A percentile compares a stretch with the other conserved stretches of the same genome.
These are phyloP conservation scores for Pseudochirops corinnae DNA, from an alignment of 2,797 vertebrate genomes.

Conservation along the genomic window DNA sequence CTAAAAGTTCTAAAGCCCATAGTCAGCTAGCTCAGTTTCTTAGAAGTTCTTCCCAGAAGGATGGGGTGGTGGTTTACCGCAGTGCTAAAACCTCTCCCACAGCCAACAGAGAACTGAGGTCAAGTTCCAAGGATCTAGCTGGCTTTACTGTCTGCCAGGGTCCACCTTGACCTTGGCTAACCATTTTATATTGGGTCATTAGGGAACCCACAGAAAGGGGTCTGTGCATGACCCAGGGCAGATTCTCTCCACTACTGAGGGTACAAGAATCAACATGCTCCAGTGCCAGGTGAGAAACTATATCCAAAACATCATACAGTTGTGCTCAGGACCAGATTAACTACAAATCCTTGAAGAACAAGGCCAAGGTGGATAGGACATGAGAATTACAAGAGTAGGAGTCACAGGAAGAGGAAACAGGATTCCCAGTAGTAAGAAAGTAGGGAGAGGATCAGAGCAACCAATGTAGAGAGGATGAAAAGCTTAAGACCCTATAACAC, in stretches of 20 bases:
- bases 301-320: rapidly evolving
- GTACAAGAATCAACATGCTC: not conserved
- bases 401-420: rapidly evolving
- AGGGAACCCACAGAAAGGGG: rapidly evolving
- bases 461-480: not conserved
- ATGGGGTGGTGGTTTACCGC: not conserved
- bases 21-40: not conserved
- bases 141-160: not conserved
- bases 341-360: rapidly evolving
- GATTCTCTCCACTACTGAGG: not conserved
- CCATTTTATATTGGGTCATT: not conserved
- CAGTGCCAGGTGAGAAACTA: not conserved
- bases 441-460: not conserved
- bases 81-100: not conserved
- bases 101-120: not conserved
- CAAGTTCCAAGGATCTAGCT: not conserved
- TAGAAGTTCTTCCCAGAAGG: not conserved
- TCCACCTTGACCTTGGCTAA: not conserved
- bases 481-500: not conserved
- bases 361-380: too few relatives aligned
- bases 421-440: not conserved
- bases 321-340: not conserved
- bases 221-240: not conserved
- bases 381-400: not conserved
- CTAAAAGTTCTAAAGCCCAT: not conserved